These are phyloP conservation scores for Mirounga angustirostris DNA, from an alignment of 2,113 vertebrate genomes.

Conservation along the genomic window DNA sequence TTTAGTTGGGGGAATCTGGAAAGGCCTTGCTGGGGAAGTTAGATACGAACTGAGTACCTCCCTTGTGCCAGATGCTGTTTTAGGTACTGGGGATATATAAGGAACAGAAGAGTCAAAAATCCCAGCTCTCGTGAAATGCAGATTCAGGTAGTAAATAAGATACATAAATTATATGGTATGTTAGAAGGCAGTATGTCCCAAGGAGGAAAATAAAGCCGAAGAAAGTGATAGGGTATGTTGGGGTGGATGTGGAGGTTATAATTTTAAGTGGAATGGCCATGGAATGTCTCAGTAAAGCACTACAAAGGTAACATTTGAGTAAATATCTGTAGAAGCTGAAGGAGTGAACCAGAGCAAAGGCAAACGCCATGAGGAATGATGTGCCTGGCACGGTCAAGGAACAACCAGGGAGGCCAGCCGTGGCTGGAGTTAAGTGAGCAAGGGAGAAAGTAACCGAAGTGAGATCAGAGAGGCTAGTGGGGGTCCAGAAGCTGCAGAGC, in stretches of 20 bases:
- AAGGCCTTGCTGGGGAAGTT: constrained; percentile 9
- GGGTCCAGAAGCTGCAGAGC: neutral
- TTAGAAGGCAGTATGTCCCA: neutral
- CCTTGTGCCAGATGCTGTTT: neutral
- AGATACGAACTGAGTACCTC: neutral
- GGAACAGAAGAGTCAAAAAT: neutral
- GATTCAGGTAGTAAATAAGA: constrained; percentile 9
- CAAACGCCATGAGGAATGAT: neutral
- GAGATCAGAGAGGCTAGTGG: neutral
- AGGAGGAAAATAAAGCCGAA: neutral
- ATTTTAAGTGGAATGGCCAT: neutral
- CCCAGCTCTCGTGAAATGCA: neutral
- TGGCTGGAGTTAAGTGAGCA: neutral
- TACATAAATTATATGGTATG: neutral
- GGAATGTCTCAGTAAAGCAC: neutral
- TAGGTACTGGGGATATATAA: neutral
- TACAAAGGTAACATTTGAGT: neutral
- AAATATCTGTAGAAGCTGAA: neutral
- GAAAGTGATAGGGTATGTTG: neutral
- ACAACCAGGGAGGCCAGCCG: neutral
- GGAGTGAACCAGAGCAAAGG: neutral
- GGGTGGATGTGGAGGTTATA: neutral
- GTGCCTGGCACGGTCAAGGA: neutral
- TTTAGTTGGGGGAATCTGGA: constrained; percentile 3
- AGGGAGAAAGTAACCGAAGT: neutral